These are phyloP conservation scores for Ischnura elegans DNA, from an alignment of 2,888 invertebrate genomes.

Conservation along the genomic window DNA sequence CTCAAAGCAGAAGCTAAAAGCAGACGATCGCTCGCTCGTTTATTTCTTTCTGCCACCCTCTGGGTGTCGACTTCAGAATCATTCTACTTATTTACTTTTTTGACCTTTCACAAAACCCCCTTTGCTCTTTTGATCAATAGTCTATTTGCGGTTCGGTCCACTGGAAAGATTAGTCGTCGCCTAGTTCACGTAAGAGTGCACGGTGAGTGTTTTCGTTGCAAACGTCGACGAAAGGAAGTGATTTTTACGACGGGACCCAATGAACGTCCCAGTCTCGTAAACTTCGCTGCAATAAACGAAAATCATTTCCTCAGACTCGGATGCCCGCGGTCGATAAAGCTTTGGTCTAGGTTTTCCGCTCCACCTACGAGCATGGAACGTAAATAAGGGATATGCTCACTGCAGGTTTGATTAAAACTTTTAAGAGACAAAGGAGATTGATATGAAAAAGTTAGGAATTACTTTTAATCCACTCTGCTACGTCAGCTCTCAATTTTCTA, in stretches of 20 bases:
- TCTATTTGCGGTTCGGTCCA: background rate
- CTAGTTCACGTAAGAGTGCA: background rate
- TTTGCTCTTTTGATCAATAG: background rate
- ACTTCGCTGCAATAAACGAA: background rate
- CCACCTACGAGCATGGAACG: background rate
- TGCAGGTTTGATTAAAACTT: background rate
- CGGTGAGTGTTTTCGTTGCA: background rate
- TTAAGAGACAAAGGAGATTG: too few relatives aligned
- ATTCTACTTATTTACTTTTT: background rate
- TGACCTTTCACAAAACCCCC: background rate
- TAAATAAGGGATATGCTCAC: background rate
- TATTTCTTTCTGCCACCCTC: background rate
- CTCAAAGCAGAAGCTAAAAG: background rate
- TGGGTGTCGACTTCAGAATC: background rate
- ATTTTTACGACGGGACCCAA: background rate
- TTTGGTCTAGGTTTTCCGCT: background rate
- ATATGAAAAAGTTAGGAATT: too few relatives aligned
- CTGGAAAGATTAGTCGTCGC: background rate
- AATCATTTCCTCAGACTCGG: background rate
- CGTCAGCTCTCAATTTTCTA: too few relatives aligned
- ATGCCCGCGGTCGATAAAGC: background rate
- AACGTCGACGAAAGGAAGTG: background rate
- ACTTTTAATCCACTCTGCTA: too few relatives aligned
- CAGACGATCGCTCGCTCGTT: conserved; percentile 22
- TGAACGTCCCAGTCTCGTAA: background rate